Percentiles rank a stretch among this genome's conserved stretches.
Evolutionary conservation across 2,888 invertebrate species (phyloP).

Genomic region (Melieria picta): DNA sequence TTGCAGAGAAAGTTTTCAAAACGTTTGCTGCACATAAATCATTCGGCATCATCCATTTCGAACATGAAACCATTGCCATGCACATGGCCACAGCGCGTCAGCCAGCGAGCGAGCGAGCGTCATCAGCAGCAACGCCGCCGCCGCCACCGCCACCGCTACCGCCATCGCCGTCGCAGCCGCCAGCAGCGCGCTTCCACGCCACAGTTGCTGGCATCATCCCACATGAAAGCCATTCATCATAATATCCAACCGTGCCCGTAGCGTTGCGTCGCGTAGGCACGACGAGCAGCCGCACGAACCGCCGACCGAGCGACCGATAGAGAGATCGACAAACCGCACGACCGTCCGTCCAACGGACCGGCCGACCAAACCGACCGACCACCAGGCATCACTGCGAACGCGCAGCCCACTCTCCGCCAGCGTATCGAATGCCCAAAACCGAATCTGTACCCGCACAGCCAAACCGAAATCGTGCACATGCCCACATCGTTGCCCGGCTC

Average conservation of each 20-base stretch:
- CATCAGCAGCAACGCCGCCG: conserved; percentile 3
- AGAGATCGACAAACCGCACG: background rate
- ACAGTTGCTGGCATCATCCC: conserved; percentile 42
- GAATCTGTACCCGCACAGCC: background rate
- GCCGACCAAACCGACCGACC: background rate
- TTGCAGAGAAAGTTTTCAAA: conserved; percentile 35
- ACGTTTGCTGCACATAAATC: conserved; percentile 51
- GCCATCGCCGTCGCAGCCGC: background rate
- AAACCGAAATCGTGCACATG: background rate
- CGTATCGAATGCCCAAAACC: background rate
- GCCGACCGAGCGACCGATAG: conserved; percentile 6
- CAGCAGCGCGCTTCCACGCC: conserved; percentile 20
- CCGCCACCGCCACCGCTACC: conserved; percentile 4
- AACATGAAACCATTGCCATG: conserved; percentile 1
- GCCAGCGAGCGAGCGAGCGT: background rate
- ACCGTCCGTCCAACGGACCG: conserved; percentile 32
- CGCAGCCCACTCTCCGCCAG: background rate
- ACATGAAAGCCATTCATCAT: conserved; percentile 46
- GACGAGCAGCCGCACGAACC: background rate
- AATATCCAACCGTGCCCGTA: conserved; percentile 12
- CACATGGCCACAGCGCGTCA: too few species aligned
- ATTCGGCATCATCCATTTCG: conserved; percentile 52
- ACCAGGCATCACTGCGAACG: background rate
- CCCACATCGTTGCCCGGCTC: background rate
- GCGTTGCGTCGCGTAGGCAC: too few species aligned